phyloP scores from a whole-genome alignment of 2,888 invertebrate species.

The Hypomecis atomaria region DNA sequence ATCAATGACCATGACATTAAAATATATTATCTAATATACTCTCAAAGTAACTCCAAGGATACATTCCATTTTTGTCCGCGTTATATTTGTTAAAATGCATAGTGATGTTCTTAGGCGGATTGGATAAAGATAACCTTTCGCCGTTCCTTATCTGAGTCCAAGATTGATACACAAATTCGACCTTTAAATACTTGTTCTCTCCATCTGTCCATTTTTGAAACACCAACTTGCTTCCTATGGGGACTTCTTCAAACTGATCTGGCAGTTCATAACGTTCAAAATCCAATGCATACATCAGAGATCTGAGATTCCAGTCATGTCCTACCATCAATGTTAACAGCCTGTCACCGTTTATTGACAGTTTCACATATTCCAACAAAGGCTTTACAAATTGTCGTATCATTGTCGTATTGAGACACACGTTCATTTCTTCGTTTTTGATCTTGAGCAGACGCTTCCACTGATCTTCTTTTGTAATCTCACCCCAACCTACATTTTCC shows the following conservation, averaged over 20 bases:
- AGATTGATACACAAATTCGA: slow-evolving; percentile 4
- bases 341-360: neutral
- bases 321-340: neutral
- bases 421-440: neutral
- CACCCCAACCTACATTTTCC: neutral
- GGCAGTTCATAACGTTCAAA: neutral
- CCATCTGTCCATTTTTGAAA: slow-evolving; percentile 11
- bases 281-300: neutral
- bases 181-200: neutral
- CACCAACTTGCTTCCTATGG: slow-evolving; percentile 7
- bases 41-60: slow-evolving; percentile 4
- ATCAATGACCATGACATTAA: no score
- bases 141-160: neutral
- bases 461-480: neutral
- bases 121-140: neutral
- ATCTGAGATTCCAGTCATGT: neutral
- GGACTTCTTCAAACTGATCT: neutral
- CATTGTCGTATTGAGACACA: neutral
- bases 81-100: neutral
- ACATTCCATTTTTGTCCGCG: neutral
- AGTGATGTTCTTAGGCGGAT: slow-evolving; percentile 5
- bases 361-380: neutral
- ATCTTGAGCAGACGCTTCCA: neutral
- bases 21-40: neutral
- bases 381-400: neutral